Evolutionary conservation across 2,797 vertebrate species (phyloP).

Genomic region (Hydrophis major): DNA sequence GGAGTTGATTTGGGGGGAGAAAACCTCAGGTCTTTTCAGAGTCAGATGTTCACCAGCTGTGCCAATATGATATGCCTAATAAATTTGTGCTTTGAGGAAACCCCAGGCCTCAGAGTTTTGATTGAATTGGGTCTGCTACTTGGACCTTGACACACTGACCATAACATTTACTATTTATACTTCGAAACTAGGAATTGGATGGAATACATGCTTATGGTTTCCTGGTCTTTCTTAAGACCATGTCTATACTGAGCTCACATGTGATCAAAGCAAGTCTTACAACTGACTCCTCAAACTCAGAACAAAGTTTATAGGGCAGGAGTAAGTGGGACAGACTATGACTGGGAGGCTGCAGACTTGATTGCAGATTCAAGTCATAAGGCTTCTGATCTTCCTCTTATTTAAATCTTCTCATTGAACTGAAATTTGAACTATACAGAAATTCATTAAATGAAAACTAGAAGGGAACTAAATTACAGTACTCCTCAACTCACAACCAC

Average conservation of each 20-base stretch:
- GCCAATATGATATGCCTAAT: too few relatives aligned
- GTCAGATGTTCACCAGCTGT: background rate
- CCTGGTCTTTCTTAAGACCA: background rate
- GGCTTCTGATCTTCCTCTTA: background rate
- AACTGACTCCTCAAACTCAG: background rate
- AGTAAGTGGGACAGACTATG: background rate
- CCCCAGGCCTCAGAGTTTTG: background rate
- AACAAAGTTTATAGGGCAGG: background rate
- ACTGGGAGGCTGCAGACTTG: background rate
- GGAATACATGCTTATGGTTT: background rate
- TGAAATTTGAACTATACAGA: fast-evolving
- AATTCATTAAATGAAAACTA: constrained; percentile 4
- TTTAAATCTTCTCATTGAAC: background rate
- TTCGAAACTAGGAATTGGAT: background rate
- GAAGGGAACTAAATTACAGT: background rate
- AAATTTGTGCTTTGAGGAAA: background rate
- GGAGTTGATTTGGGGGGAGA: background rate
- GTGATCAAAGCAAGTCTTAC: background rate
- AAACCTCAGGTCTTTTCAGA: background rate
- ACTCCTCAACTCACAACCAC: background rate
- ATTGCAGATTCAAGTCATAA: background rate
- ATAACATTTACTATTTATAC: background rate
- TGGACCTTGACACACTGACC: background rate
- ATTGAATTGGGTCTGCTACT: background rate
- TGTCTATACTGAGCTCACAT: background rate